A percentile compares a stretch with the other conserved stretches of the same genome.
Conservation (phyloP, 2,888 invertebrate species). For the Coenonympha arcania region DNA sequence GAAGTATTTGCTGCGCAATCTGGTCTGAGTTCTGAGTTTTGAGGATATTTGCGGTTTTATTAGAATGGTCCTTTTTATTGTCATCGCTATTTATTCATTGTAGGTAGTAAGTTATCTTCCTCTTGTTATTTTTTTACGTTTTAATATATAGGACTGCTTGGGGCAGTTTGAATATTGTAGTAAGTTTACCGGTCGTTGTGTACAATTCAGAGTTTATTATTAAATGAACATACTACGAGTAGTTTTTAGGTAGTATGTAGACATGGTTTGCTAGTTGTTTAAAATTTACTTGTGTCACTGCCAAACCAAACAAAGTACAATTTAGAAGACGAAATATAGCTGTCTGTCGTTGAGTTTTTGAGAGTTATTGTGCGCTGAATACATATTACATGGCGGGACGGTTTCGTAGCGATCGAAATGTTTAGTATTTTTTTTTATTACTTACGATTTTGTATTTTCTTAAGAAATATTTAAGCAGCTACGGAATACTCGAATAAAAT, state of each 20-base stretch:
- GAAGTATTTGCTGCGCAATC: conserved; percentile 45
- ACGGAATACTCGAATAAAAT: conserved; percentile 31
- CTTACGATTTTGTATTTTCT: conserved; percentile 29
- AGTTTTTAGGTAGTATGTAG: conserved; percentile 38
- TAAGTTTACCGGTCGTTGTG: conserved; percentile 37
- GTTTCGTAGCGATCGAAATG: conserved; percentile 26
- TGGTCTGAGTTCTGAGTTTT: conserved; percentile 57
- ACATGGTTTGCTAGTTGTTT: conserved; percentile 35
- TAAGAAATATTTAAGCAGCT: conserved; percentile 31
- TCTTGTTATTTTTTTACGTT: conserved; percentile 41
- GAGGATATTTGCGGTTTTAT: conserved; percentile 33
- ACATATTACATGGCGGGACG: conserved; percentile 15
- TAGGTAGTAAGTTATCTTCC: conserved; percentile 23
- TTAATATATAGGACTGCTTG: conserved; percentile 14
- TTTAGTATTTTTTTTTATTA: conserved; percentile 29
- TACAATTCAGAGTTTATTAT: conserved; percentile 43
- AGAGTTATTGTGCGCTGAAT: conserved; percentile 13
- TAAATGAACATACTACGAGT: conserved; percentile 30
- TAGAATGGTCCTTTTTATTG: conserved; percentile 29
- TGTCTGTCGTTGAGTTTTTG: conserved; percentile 37
- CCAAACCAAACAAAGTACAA: conserved; percentile 64
- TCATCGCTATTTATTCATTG: conserved; percentile 52
- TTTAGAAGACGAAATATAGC: conserved; percentile 38
- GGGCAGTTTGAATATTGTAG: conserved; percentile 23
- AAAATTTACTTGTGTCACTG: conserved; percentile 48